Base-by-base conservation (phyloP, 53 echinoderm and acorn worm species). In the Astropecten irregularis region DNA sequence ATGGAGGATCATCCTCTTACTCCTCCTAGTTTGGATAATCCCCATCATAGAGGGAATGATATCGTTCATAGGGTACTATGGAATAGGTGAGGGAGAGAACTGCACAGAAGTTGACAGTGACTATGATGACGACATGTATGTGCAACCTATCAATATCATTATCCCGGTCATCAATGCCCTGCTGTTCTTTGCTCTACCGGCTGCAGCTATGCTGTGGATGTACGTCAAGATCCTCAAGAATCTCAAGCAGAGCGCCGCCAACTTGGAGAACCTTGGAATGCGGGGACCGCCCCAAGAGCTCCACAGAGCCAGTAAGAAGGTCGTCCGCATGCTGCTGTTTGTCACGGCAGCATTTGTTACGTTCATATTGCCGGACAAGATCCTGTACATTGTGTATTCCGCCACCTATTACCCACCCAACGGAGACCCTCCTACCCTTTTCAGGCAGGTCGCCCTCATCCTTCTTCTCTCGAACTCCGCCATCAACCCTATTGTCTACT, bases 401-500 rank as follows among this genome's bases (percentile, higher is more conserved):
- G 28, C 44, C 2, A 15, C 16, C 9, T n/a, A n/a, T n/a, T n/a
- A n/a, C n/a, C n/a, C n/a, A n/a, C 22, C 29, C 5, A 11, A 29
- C 9, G 0, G 36, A 20, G 1, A 39, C 15, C n/a, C n/a, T n/a
- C 9, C 1, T 13, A 58, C 4, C 6, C 6, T 58, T 29, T 9
- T 25, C 30, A 7, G 13, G 4, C 59, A 58, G 30, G 13, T 23
- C 14, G 1, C 25, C 22, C 4, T 0, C 25, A 2, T 76, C 14
- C 2, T 76, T 25, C 0, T 30, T 4, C 14, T 76, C 56, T 2
- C 39, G 40, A 76, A 76, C 40, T 76, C 76, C 23, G 58, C 58
- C 40, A 76, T 76, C 16, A 76, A 76, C 22, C 76, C 76, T 23
- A 42, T 76, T n/a, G 15, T 76, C 38, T 76, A 76, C 14, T 28